These are phyloP conservation scores for Ormyrus thymus DNA, from an alignment of 2,888 invertebrate genomes.

Conservation along the genomic window DNA sequence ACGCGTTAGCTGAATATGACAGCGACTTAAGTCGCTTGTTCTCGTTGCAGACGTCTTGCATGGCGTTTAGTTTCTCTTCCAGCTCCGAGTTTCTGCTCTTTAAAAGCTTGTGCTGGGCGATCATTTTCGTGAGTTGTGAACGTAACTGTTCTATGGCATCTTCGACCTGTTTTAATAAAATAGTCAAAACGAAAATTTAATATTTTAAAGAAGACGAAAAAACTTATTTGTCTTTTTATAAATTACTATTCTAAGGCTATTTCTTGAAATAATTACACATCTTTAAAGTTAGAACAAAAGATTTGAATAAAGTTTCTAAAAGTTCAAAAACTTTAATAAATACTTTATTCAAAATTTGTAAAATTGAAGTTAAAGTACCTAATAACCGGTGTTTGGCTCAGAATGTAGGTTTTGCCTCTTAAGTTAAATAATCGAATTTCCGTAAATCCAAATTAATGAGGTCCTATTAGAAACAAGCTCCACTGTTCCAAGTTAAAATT, in stretches of 20 bases:
- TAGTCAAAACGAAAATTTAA: neutral
- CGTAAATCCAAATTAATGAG: too few relatives aligned
- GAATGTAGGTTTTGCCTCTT: too few relatives aligned
- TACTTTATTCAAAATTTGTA: too few relatives aligned
- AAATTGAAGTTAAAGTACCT: too few relatives aligned
- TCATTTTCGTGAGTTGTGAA: conserved; percentile 65
- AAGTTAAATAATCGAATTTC: too few relatives aligned
- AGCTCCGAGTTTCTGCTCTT: conserved; percentile 62
- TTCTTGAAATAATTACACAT: too few relatives aligned
- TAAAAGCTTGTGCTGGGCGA: conserved; percentile 64
- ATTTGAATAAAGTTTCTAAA: too few relatives aligned
- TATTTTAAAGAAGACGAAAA: neutral
- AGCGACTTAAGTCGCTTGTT: conserved; percentile 63
- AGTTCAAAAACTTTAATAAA: too few relatives aligned
- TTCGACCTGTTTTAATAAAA: conserved; percentile 62
- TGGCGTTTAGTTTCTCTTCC: conserved; percentile 61
- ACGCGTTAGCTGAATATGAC: conserved; percentile 62
- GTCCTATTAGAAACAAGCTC: too few relatives aligned
- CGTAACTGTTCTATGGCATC: conserved; percentile 64
- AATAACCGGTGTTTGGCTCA: too few relatives aligned
- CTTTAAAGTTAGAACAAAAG: too few relatives aligned
- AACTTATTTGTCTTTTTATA: neutral
- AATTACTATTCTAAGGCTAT: neutral
- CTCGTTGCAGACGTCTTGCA: conserved; percentile 62
- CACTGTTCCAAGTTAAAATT: too few relatives aligned